Evolutionary conservation across 35 echinoderm and acorn worm species (phyloP).

Genomic region (Anneissia japonica): DNA sequence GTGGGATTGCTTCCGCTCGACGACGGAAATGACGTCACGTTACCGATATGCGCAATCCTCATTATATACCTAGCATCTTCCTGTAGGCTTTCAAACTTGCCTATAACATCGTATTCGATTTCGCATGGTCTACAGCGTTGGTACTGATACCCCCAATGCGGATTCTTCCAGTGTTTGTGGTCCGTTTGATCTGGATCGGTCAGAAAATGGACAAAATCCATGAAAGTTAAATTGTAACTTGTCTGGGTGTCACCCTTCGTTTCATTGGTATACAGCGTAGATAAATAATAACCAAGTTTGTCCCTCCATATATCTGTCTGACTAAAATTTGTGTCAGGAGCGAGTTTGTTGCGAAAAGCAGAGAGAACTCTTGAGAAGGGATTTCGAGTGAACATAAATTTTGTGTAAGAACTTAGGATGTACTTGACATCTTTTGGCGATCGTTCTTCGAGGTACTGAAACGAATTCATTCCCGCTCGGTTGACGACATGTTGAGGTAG

Average conservation of each 20-base stretch:
- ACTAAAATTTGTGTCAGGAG: conserved; percentile 61
- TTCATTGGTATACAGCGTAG: neutral
- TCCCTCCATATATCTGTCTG: conserved; percentile 49
- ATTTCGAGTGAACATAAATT: conserved; percentile 89
- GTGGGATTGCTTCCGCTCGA: conserved; percentile 73
- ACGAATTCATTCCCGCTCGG: conserved; percentile 18
- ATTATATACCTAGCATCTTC: conserved; percentile 68
- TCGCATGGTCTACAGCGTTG: conserved; percentile 66
- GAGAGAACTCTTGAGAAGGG: conserved; percentile 85
- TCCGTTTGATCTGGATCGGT: neutral
- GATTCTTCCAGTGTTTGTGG: conserved; percentile 29
- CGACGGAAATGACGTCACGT: conserved; percentile 52
- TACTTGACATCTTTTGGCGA: conserved; percentile 3
- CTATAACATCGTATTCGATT: conserved; percentile 79
- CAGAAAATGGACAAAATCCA: conserved; percentile 54
- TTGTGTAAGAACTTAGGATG: conserved; percentile 68
- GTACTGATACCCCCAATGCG: conserved; percentile 43
- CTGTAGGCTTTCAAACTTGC: conserved; percentile 81
- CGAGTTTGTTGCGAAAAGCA: conserved; percentile 82
- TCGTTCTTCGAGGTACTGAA: conserved; percentile 42
- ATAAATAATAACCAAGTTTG: conserved; percentile 46
- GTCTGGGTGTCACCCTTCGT: neutral
- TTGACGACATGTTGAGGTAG: conserved; percentile 70
- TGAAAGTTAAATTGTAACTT: conserved; percentile 42
- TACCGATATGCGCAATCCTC: conserved; percentile 10